A percentile compares a stretch with the other conserved stretches of the same genome.
Conservation (phyloP, 2,797 vertebrate species). For the Meriones psammophilus region DNA sequence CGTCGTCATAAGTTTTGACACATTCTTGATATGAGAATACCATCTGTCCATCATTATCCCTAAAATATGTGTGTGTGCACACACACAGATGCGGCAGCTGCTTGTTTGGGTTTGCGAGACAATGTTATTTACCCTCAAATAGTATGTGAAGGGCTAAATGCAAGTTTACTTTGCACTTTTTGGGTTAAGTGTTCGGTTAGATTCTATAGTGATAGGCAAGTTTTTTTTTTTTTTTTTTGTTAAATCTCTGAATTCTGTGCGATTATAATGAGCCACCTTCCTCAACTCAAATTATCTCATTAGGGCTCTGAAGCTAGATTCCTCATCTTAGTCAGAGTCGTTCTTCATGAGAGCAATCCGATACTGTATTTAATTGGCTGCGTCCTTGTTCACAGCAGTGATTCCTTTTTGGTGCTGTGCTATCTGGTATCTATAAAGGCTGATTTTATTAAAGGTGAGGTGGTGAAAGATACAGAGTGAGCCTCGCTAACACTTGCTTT, state of each 20-base stretch:
- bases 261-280: slow-evolving; percentile 33
- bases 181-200: slow-evolving; percentile 33
- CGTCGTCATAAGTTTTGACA: slow-evolving; percentile 38
- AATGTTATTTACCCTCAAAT: neutral
- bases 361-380: slow-evolving; percentile 76
- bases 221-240: slow-evolving; percentile 66
- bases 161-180: slow-evolving; percentile 24
- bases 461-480: slow-evolving; percentile 69
- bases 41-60: neutral
- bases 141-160: neutral
- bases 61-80: neutral
- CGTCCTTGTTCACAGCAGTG: neutral
- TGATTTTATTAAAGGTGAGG: slow-evolving; percentile 66
- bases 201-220: slow-evolving; percentile 1
- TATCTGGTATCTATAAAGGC: slow-evolving; percentile 77
- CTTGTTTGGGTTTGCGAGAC: neutral
- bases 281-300: slow-evolving; percentile 31
- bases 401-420: slow-evolving; percentile 36
- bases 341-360: slow-evolving; percentile 60
- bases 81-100: neutral
- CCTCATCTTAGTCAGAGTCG: slow-evolving; percentile 23
- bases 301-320: neutral
- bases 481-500: slow-evolving; percentile 72
- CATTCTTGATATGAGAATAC: neutral
- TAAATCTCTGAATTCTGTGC: slow-evolving; percentile 45